Conservation (phyloP, 1,140 invertebrate genomes). For the Sarcophaga peregrina region DNA sequence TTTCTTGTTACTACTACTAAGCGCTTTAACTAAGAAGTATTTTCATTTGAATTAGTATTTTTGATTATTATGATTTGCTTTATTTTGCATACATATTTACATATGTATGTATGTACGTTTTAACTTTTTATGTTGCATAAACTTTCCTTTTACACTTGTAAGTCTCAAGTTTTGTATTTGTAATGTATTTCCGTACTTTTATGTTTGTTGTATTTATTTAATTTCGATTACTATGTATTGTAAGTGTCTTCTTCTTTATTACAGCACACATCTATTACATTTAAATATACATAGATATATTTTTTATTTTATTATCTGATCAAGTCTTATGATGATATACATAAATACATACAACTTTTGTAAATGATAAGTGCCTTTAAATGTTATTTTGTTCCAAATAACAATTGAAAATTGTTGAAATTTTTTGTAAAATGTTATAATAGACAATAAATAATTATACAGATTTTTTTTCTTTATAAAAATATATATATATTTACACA, state of each 20-base stretch:
- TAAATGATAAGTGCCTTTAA: slow-evolving; percentile 22
- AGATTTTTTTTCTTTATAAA: not conserved
- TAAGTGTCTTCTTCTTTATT: slow-evolving; percentile 25
- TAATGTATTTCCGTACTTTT: not conserved
- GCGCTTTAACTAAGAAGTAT: slow-evolving; percentile 37
- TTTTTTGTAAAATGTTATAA: slow-evolving; percentile 33
- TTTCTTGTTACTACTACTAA: slow-evolving; percentile 33
- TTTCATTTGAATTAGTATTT: slow-evolving; percentile 27
- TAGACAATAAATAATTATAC: slow-evolving; percentile 31
- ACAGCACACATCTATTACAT: not conserved
- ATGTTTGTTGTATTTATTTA: slow-evolving; percentile 22
- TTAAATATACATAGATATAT: too few species aligned
- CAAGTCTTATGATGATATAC: not conserved
- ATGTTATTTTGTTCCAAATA: slow-evolving; percentile 18
- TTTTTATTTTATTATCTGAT: slow-evolving; percentile 22
- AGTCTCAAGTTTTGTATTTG: not conserved
- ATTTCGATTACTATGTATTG: not conserved
- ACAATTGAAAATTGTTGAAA: slow-evolving; percentile 37
- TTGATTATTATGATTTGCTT: not conserved
- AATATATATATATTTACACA: slow-evolving; percentile 17
- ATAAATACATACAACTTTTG: slow-evolving; percentile 11
- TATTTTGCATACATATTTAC: not conserved
- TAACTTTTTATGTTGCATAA: not conserved
- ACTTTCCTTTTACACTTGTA: not conserved
- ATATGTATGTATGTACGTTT: too few species aligned